Conservation (phyloP, 1,140 invertebrate species). For the Lerema accius region DNA sequence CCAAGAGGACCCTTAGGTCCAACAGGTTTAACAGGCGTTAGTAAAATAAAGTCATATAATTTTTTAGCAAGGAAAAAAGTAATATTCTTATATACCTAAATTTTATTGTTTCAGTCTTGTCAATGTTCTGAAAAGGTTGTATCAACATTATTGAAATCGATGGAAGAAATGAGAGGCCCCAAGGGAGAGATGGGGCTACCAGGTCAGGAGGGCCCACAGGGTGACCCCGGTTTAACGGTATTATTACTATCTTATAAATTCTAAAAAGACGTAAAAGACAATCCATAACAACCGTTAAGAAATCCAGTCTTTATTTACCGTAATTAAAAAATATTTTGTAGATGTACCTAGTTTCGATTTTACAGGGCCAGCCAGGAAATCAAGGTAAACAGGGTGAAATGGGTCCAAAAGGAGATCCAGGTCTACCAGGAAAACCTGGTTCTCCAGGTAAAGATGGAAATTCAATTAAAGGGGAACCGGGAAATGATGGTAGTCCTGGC, state of each 20-base stretch:
- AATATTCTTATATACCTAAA: too few species aligned
- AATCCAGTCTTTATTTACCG: too few species aligned
- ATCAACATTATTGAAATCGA: slow-evolving; percentile 46
- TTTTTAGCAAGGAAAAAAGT: too few species aligned
- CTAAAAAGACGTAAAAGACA: too few species aligned
- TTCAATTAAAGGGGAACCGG: slow-evolving; percentile 43
- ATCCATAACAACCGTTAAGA: too few species aligned
- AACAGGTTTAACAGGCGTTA: slow-evolving; percentile 44
- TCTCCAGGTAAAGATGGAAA: slow-evolving; percentile 42
- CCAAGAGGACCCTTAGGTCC: slow-evolving; percentile 39
- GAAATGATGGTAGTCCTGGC: slow-evolving; percentile 43
- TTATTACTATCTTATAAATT: not conserved
- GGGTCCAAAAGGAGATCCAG: slow-evolving; percentile 41
- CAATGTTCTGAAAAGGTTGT: slow-evolving; percentile 56
- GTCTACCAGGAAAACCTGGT: slow-evolving; percentile 48
- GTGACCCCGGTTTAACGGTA: not conserved
- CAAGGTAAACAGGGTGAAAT: slow-evolving; percentile 35
- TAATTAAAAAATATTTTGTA: too few species aligned
- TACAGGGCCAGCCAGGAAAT: slow-evolving; percentile 24
- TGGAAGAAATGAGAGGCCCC: slow-evolving; percentile 60
- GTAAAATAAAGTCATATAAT: too few species aligned
- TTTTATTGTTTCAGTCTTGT: slow-evolving; percentile 48
- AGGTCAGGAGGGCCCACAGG: slow-evolving; percentile 20
- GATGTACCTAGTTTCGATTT: not conserved
- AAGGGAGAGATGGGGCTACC: slow-evolving; percentile 39